Percentiles rank a stretch among this genome's conserved stretches.
These are phyloP conservation scores for Crossocerus cetratus DNA, from an alignment of 2,888 invertebrate genomes.

Conservation along the genomic window DNA sequence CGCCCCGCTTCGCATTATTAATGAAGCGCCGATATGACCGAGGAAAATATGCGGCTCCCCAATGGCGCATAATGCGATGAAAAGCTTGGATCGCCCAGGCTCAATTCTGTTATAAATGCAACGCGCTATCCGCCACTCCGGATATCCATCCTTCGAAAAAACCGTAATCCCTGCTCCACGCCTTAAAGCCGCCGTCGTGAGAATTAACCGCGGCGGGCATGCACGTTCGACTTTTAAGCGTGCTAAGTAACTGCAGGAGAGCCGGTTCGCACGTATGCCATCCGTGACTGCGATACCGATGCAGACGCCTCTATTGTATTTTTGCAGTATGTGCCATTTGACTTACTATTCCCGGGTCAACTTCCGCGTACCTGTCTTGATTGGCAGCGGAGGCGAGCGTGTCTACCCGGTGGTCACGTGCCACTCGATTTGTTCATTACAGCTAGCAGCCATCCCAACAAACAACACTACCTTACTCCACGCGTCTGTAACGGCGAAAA, in stretches of 20 bases:
- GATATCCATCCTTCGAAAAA: background rate
- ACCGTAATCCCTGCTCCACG: background rate
- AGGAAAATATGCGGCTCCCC: background rate
- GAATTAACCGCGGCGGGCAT: constrained; percentile 45
- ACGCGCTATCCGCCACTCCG: background rate
- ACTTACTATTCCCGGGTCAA: constrained; percentile 70
- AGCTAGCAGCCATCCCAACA: background rate
- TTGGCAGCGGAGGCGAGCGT: constrained; percentile 55
- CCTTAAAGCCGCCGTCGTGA: constrained; percentile 12
- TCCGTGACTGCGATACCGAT: constrained; percentile 71
- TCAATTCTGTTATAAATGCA: too few species aligned
- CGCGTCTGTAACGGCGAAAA: too few species aligned
- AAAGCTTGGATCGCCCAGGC: background rate
- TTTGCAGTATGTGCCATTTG: constrained; percentile 57
- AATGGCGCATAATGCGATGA: background rate
- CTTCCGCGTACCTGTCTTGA: constrained; percentile 74
- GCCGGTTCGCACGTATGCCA: constrained; percentile 73
- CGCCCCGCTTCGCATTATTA: background rate
- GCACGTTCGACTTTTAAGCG: constrained; percentile 44
- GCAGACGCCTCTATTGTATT: constrained; percentile 60
- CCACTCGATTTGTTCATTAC: constrained; percentile 22
- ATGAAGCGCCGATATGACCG: background rate
- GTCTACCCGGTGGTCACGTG: constrained; percentile 41
- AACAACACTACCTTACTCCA: background rate
- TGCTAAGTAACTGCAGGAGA: constrained; percentile 25